Evolutionary conservation across 2,888 invertebrate species (phyloP).

Genomic region (Blastobasis adustella): DNA sequence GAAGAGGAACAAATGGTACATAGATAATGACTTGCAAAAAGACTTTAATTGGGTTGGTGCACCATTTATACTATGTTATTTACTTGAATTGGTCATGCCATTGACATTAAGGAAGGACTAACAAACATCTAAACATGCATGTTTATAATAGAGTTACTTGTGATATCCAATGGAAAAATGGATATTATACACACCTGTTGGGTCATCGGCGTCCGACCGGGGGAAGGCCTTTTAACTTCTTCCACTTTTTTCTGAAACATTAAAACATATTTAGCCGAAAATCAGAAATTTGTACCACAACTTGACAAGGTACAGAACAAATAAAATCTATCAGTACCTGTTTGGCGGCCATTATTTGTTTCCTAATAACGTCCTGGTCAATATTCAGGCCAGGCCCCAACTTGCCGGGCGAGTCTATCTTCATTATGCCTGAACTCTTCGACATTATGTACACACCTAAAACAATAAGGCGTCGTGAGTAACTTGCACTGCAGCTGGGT

Average conservation of each 20-base stretch:
- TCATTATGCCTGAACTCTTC: constrained; percentile 83
- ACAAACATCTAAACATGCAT: too few relatives aligned
- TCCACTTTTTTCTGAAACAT: constrained; percentile 55
- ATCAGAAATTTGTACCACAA: not conserved
- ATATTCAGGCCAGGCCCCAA: constrained; percentile 65
- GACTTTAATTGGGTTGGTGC: too few relatives aligned
- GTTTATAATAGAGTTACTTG: too few relatives aligned
- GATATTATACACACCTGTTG: constrained; percentile 4
- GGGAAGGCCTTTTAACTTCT: constrained; percentile 45
- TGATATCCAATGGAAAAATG: not conserved
- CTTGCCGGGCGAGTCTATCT: constrained; percentile 78
- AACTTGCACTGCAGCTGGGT: not conserved
- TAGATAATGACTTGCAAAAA: too few relatives aligned
- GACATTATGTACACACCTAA: constrained; percentile 85
- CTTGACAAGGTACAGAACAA: too few relatives aligned
- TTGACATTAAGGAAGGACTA: too few relatives aligned
- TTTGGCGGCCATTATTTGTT: constrained; percentile 68
- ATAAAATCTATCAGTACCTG: constrained; percentile 35
- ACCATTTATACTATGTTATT: too few relatives aligned
- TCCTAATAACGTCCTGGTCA: constrained; percentile 66
- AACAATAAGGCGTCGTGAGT: constrained; percentile 1
- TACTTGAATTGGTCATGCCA: too few relatives aligned
- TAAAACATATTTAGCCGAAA: not conserved
- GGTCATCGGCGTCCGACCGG: constrained; percentile 27
- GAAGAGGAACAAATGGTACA: too few relatives aligned